Evolutionary conservation across 2,888 invertebrate species (phyloP).

Genomic region (Oligia strigilis): DNA sequence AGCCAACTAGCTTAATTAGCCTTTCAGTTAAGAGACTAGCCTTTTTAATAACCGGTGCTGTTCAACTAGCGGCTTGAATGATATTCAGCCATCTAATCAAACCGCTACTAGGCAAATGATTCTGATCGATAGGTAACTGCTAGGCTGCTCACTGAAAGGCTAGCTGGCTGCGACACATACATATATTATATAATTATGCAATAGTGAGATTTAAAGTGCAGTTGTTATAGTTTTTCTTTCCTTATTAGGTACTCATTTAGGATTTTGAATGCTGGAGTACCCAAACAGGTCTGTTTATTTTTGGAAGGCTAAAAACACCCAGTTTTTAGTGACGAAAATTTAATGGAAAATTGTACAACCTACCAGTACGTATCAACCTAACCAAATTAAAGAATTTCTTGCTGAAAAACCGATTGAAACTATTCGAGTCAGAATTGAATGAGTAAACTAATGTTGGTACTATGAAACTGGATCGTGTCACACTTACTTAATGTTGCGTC

Average conservation of each 20-base stretch:
- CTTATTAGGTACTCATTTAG: neutral
- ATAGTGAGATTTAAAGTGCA: neutral
- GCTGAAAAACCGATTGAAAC: constrained; percentile 7
- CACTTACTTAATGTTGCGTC: constrained; percentile 38
- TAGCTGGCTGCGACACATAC: too few relatives aligned
- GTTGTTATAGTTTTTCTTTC: neutral
- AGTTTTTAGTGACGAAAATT: neutral
- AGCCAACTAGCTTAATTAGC: too few relatives aligned
- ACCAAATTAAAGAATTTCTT: neutral
- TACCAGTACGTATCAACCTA: neutral
- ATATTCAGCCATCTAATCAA: neutral
- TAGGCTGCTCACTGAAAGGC: too few relatives aligned
- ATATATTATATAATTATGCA: neutral
- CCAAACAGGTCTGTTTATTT: neutral
- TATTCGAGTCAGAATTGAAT: neutral
- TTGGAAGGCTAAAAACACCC: neutral
- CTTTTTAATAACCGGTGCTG: too few relatives aligned
- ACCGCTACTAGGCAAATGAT: neutral
- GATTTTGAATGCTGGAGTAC: neutral
- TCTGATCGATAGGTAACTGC: too few relatives aligned
- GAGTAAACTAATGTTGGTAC: neutral
- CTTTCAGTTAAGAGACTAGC: too few relatives aligned
- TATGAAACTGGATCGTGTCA: constrained; percentile 7
- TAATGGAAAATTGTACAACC: neutral
- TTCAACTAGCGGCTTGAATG: too few relatives aligned